These are phyloP conservation scores for Hydrotaea diabolus DNA, from an alignment of 2,888 invertebrate genomes.

Conservation along the genomic window DNA sequence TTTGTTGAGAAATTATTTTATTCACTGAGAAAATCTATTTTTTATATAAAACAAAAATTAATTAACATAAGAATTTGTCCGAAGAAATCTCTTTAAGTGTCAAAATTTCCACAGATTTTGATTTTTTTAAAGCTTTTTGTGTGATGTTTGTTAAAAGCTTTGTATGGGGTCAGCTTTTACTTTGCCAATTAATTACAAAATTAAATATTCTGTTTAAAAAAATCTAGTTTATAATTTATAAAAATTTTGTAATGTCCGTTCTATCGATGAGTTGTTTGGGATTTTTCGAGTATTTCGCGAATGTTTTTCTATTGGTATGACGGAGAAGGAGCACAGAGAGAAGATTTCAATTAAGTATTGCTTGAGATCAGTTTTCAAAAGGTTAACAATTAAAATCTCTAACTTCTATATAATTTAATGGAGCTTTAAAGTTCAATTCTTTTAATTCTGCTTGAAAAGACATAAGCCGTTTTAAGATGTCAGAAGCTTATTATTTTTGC, in stretches of 20 bases:
- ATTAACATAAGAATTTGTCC: background rate
- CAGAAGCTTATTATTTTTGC: too few species aligned
- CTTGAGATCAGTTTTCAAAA: too few species aligned
- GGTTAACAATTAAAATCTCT: too few species aligned
- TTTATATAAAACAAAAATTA: background rate
- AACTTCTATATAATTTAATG: too few species aligned
- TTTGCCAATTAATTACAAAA: constrained; percentile 42
- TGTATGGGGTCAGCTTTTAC: constrained; percentile 54
- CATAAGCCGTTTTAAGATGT: too few species aligned
- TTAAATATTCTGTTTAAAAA: background rate
- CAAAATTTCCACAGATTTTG: constrained; percentile 34
- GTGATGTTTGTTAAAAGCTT: constrained; percentile 13
- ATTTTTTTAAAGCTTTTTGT: background rate
- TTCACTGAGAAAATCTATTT: too few species aligned
- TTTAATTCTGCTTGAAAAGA: too few species aligned
- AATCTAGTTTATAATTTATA: background rate
- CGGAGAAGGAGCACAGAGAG: too few species aligned
- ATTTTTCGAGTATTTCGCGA: background rate
- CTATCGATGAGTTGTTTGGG: background rate
- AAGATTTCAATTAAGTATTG: too few species aligned
- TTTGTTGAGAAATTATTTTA: too few species aligned
- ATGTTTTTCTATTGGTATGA: background rate
- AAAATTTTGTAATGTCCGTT: background rate
- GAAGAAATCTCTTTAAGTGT: background rate
- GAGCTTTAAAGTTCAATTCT: too few species aligned